Evolutionary conservation across 2,113 vertebrate genomes (phyloP).

Genomic region (Cephalophus harveyi): DNA sequence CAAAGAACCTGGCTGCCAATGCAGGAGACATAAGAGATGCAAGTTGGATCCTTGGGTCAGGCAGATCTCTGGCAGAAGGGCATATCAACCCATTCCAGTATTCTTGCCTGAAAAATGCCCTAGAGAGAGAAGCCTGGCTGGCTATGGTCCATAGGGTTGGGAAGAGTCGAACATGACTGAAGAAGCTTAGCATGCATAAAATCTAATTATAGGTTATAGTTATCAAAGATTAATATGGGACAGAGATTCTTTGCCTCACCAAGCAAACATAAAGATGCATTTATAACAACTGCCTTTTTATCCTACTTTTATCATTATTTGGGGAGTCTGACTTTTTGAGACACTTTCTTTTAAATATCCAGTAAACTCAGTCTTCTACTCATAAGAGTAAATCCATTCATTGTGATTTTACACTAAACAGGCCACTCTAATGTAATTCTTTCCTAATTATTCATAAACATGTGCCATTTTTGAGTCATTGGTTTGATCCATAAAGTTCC

Average conservation of each 20-base stretch:
- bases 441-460: constrained; percentile 26
- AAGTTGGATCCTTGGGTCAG: not conserved
- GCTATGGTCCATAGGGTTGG: not conserved
- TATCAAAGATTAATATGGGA: not conserved
- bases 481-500: not conserved
- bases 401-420: not conserved
- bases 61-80: not conserved
- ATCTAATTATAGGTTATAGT: not conserved
- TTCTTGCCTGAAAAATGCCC: not conserved
- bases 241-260: not conserved
- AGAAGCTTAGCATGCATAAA: not conserved
- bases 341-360: not conserved
- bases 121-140: not conserved
- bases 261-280: not conserved
- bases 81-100: not conserved
- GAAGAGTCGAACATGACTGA: not conserved
- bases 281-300: not conserved
- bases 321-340: not conserved
- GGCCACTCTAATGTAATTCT: not conserved
- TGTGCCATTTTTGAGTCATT: not conserved
- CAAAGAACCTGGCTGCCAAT: not conserved
- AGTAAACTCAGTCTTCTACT: not conserved
- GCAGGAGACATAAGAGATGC: not conserved
- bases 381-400: constrained; percentile 13
- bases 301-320: not conserved